Evolutionary conservation across 2,888 invertebrate species (phyloP).

Genomic region (Chelonus formosanus): DNA sequence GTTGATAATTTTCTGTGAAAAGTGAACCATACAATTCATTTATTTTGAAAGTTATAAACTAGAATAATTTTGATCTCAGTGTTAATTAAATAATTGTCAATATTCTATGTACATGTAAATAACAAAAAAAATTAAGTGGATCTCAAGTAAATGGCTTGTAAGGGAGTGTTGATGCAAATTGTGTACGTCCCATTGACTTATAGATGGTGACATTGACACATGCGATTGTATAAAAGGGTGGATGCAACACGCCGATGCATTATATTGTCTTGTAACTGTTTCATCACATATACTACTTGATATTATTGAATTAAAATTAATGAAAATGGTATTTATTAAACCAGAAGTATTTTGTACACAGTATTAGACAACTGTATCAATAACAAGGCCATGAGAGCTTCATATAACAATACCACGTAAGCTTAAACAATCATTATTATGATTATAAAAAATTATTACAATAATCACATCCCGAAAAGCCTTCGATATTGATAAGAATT

Average conservation of each 20-base stretch:
- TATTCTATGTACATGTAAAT: not conserved
- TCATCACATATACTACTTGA: too few species aligned
- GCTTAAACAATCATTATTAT: too few species aligned
- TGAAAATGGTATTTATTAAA: not conserved
- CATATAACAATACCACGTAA: conserved; percentile 6
- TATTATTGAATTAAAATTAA: too few species aligned
- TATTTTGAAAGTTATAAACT: too few species aligned
- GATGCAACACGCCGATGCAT: conserved; percentile 51
- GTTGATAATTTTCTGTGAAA: too few species aligned
- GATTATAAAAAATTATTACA: not conserved
- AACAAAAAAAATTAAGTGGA: conserved; percentile 22
- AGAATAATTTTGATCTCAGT: not conserved
- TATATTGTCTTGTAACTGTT: conserved; percentile 29
- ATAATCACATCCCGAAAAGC: conserved; percentile 25
- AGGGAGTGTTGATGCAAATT: conserved; percentile 29
- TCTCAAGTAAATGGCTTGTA: conserved; percentile 33
- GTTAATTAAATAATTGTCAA: not conserved
- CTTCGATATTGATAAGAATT: conserved; percentile 1
- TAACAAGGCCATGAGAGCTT: conserved; percentile 6
- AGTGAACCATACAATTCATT: too few species aligned
- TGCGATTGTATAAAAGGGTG: conserved; percentile 50
- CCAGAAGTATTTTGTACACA: conserved; percentile 8
- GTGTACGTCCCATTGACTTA: conserved; percentile 42
- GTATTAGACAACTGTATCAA: conserved; percentile 40
- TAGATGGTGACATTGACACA: conserved; percentile 50